phyloP scores from a whole-genome alignment of 2,888 invertebrate species.

The Girardia tigrina region DNA sequence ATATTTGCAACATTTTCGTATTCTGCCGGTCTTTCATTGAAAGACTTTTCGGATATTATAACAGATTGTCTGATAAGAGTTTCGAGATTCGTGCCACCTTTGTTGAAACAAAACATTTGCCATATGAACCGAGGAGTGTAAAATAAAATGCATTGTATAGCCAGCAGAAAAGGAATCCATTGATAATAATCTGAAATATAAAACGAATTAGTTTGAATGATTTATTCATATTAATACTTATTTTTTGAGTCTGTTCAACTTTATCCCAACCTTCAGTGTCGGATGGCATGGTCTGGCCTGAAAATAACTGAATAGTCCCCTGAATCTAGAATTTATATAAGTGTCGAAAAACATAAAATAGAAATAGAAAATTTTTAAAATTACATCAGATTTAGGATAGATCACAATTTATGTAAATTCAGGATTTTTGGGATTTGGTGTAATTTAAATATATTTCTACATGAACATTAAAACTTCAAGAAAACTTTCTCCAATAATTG shows the following conservation, averaged over 20 bases:
- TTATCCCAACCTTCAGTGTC: neutral
- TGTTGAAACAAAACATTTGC: slow-evolving; percentile 29
- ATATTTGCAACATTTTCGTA: neutral
- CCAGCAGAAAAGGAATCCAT: slow-evolving; percentile 34
- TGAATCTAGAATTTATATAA: neutral
- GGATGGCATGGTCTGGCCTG: neutral
- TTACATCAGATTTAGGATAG: too few relatives aligned
- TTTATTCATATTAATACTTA: neutral
- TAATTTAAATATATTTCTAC: too few relatives aligned
- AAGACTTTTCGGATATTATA: neutral
- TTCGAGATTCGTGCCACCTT: slow-evolving; percentile 19
- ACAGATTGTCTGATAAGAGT: neutral
- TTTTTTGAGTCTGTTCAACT: slow-evolving; percentile 10
- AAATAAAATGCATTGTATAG: slow-evolving; percentile 30
- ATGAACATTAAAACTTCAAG: too few relatives aligned
- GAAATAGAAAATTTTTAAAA: too few relatives aligned
- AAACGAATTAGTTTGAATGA: neutral
- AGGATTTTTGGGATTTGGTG: too few relatives aligned
- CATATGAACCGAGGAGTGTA: slow-evolving; percentile 31
- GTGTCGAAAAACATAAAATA: neutral
- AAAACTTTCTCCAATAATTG: too few relatives aligned
- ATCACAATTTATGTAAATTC: too few relatives aligned
- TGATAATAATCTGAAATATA: slow-evolving; percentile 32
- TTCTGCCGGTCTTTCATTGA: neutral
- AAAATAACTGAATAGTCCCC: neutral